phyloP scores from a whole-genome alignment of 2,888 invertebrate genomes.

The Orgyia antiqua region DNA sequence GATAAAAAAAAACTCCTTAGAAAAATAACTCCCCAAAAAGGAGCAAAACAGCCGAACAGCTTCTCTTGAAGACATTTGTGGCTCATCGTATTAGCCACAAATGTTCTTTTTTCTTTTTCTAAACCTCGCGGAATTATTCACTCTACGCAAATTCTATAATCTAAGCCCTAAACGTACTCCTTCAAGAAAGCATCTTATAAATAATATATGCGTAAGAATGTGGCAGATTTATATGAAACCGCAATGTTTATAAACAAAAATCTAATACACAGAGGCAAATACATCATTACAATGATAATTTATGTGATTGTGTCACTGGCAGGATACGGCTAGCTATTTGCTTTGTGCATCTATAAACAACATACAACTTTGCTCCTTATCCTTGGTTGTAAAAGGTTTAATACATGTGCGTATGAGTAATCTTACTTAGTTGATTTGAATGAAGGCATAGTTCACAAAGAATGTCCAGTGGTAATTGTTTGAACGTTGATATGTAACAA shows the following conservation, averaged over 20 bases:
- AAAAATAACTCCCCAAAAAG: too few species aligned
- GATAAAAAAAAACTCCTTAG: too few species aligned
- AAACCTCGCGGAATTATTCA: too few species aligned
- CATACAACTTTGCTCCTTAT: constrained; percentile 14
- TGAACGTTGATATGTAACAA: constrained; percentile 23
- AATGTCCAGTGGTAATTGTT: constrained; percentile 17
- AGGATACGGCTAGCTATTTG: constrained; percentile 34
- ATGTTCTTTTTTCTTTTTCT: too few species aligned
- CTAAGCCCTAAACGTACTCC: too few species aligned
- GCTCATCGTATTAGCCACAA: too few species aligned
- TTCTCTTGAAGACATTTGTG: too few species aligned
- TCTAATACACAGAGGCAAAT: constrained; percentile 15
- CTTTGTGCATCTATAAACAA: constrained; percentile 19
- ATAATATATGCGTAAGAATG: too few species aligned
- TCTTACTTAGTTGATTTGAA: constrained; percentile 14
- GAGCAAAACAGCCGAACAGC: too few species aligned
- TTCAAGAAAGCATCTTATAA: background rate
- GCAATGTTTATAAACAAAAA: too few species aligned
- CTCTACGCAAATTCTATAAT: too few species aligned
- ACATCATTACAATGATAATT: constrained; percentile 57
- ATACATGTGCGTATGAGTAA: background rate
- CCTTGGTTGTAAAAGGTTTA: constrained; percentile 10
- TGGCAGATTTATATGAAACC: too few species aligned
- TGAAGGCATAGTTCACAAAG: constrained; percentile 12
- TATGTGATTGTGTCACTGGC: constrained; percentile 38